A percentile compares a stretch with the other conserved stretches of the same genome.
Conservation (phyloP, 2,113 vertebrate species). For the Sclerurus mexicanus region DNA sequence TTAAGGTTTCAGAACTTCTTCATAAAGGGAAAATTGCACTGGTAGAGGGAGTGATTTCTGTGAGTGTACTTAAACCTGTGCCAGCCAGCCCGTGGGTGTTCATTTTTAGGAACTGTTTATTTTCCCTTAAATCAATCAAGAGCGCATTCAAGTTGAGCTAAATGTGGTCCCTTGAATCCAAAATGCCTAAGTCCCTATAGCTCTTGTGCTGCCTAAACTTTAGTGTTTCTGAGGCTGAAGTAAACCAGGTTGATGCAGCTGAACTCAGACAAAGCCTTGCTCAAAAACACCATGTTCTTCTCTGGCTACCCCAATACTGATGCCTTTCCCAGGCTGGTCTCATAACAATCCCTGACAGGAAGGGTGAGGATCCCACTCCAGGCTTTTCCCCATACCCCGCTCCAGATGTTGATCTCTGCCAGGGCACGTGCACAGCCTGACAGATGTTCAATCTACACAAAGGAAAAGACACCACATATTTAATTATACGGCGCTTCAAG, state of each 20-base stretch:
- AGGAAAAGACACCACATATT: background rate
- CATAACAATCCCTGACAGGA: background rate
- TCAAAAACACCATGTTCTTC: fast-evolving
- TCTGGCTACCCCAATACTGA: fast-evolving
- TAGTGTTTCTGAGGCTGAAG: background rate
- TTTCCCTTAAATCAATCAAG: background rate
- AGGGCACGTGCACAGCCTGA: fast-evolving
- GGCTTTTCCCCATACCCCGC: background rate
- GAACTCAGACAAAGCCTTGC: background rate
- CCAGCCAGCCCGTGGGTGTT: background rate
- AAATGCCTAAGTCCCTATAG: background rate
- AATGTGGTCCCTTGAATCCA: background rate
- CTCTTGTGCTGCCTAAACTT: background rate
- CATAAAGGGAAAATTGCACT: background rate
- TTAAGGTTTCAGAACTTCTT: background rate
- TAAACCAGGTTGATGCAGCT: background rate
- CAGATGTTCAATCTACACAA: fast-evolving
- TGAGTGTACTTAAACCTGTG: background rate
- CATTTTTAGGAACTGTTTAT: slow-evolving; percentile 20
- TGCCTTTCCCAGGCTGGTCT: background rate
- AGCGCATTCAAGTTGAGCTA: background rate
- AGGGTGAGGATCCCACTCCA: background rate
- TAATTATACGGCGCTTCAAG: background rate
- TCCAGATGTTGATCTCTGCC: background rate
- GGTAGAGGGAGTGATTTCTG: background rate